These are phyloP conservation scores for Leptopilina boulardi DNA, from an alignment of 1,140 invertebrate genomes.

Conservation along the genomic window DNA sequence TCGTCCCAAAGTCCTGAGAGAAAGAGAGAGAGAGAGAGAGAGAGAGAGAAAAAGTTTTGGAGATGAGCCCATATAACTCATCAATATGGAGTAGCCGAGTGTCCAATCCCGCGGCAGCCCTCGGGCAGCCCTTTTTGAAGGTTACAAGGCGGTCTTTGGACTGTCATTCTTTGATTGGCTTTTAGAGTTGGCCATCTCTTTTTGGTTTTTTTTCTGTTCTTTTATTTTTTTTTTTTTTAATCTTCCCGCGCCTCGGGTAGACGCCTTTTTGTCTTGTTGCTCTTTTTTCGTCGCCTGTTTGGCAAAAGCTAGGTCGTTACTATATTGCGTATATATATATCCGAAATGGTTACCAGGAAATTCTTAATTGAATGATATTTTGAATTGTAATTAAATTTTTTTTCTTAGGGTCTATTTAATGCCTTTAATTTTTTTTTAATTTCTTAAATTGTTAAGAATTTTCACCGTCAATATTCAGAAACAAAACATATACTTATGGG, in stretches of 20 bases:
- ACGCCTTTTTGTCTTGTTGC: constrained; percentile 47
- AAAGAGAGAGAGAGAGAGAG: no score
- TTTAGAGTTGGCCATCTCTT: constrained; percentile 57
- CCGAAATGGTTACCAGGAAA: constrained; percentile 54
- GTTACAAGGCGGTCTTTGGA: constrained; percentile 63
- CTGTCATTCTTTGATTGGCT: constrained; percentile 69
- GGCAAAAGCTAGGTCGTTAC: no score
- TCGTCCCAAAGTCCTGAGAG: no score
- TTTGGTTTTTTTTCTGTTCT: constrained; percentile 51
- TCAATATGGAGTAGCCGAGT: constrained; percentile 63
- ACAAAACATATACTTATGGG: no score
- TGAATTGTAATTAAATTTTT: no score
- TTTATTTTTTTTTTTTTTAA: constrained; percentile 51
- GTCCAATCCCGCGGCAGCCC: constrained; percentile 60
- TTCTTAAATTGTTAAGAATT: no score
- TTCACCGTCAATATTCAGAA: no score
- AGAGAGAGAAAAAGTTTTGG: no score
- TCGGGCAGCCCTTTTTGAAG: constrained; percentile 61
- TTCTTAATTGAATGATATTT: constrained; percentile 41
- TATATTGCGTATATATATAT: constrained; percentile 50
- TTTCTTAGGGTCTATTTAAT: no score
- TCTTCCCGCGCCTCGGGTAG: constrained; percentile 48
- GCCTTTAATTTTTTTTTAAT: no score
- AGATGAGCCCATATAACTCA: no score
- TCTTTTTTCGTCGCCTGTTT: constrained; percentile 47